These are phyloP conservation scores for Dascyllus trimaculatus DNA, from an alignment of 2,113 vertebrate species.

Conservation along the genomic window DNA sequence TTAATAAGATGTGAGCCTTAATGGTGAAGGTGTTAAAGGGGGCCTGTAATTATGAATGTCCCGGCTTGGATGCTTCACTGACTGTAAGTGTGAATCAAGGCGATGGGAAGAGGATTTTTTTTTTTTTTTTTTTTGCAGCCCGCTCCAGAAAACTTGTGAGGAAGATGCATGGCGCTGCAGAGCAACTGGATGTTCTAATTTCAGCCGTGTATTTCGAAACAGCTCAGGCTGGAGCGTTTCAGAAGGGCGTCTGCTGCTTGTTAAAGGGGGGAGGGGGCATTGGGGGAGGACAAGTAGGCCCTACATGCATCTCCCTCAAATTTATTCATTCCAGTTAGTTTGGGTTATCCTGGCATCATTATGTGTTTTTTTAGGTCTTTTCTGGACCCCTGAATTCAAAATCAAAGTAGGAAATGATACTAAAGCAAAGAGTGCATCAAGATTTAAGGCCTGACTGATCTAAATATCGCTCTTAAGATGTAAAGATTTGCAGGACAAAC, in stretches of 20 bases:
- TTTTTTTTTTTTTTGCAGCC: conserved; percentile 52
- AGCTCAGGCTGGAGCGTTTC: conserved; percentile 64
- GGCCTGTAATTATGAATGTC: conserved; percentile 8
- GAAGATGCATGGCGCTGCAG: conserved; percentile 82
- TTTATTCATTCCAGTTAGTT: neutral
- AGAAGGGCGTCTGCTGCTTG: conserved; percentile 52
- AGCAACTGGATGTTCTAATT: conserved; percentile 91
- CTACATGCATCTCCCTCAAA: conserved; percentile 28
- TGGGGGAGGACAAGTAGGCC: conserved; percentile 31
- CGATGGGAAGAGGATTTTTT: conserved; percentile 63
- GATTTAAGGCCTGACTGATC: conserved; percentile 15
- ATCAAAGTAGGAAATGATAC: neutral
- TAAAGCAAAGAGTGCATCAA: neutral
- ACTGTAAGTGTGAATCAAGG: conserved; percentile 21
- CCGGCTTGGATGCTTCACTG: conserved; percentile 1
- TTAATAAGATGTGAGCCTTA: neutral
- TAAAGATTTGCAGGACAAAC: neutral
- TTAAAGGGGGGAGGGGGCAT: neutral
- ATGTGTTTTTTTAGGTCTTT: neutral
- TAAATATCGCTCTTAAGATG: neutral
- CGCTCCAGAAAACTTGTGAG: conserved; percentile 82
- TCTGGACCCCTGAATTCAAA: too few relatives aligned
- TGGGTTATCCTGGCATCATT: conserved; percentile 16
- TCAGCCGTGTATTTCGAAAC: conserved; percentile 83
- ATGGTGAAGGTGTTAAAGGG: neutral